Percentiles rank a stretch among this genome's conserved stretches.
These are phyloP conservation scores for Brachionus paranguensis DNA, from an alignment of 1,140 invertebrate species.

Conservation along the genomic window DNA sequence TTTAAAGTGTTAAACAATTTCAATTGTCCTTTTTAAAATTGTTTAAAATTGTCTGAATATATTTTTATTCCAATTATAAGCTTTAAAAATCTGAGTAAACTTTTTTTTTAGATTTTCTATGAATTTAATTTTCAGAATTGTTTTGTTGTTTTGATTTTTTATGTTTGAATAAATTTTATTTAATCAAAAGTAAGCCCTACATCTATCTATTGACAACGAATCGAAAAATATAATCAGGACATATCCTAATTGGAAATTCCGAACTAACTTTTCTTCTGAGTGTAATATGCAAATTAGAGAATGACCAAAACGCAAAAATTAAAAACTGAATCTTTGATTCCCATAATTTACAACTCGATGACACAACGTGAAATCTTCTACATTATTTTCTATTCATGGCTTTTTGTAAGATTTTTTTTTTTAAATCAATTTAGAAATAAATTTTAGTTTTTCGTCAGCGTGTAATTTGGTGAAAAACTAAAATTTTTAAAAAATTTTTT, in stretches of 20 bases:
- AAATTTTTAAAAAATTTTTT: not conserved
- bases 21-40: not conserved
- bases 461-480: too few relatives aligned
- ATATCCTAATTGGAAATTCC: not conserved
- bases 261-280: not conserved
- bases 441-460: not conserved
- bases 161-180: not conserved
- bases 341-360: not conserved
- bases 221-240: not conserved
- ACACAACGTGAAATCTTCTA: not conserved
- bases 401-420: constrained; percentile 9
- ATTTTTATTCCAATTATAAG: not conserved
- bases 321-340: not conserved
- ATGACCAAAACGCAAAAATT: not conserved
- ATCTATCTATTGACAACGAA: not conserved
- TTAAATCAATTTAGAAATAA: not conserved
- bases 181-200: not conserved
- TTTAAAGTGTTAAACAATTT: not conserved
- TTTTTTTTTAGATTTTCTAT: not conserved
- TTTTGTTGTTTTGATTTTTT: not conserved
- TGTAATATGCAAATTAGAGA: not conserved
- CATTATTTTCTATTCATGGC: not conserved
- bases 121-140: not conserved
- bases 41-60: not conserved
- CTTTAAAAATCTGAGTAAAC: constrained; percentile 7